Base-by-base conservation (phyloP, 2,888 invertebrate genomes). In the Nysson spinosus region DNA sequence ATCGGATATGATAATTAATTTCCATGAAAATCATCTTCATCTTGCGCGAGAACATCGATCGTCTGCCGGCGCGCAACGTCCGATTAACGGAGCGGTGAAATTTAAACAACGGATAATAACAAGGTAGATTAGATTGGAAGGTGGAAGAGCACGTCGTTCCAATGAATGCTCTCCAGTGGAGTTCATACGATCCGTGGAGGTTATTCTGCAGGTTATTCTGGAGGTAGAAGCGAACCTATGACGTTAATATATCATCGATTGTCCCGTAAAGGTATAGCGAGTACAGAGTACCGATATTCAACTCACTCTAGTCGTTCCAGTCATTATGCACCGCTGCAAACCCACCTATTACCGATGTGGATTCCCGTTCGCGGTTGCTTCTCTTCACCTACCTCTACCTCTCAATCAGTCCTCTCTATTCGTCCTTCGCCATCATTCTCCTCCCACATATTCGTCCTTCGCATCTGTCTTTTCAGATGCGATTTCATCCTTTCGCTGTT, bases 191-290 rank as follows among this genome's bases (percentile, higher is more conserved):
- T 24, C 43, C 44, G 43, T n/a, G n/a, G n/a, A n/a, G n/a, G n/a
- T n/a, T n/a, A n/a, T 39, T 30, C 28, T 16, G 19, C 52, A 30
- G 47, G n/a, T n/a, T n/a, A n/a, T n/a, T 52, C 26, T 16, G 58
- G 54, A 40, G 47, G 37, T 22, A 40, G 39, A 49, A 64, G 56
- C 64, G 37, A 62, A 43, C 62, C 70, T 64, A 72, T 77, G 71
- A 78, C 75, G 77, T 80, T 77, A 75, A 80, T 81, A 78, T 71
- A 77, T 81, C 79, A 81, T 81, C 78, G 81, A 74, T 69, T 80
- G 74, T 79, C 75, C 73, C 62, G 69, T 71, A 71, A 68, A 75
- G 69, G 68, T 68, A 69, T 50, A 65, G 55, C 58, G 40, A 54
- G 65, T 51, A 54, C 51, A 52, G 62, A 70, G 70, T 64, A 50